Base-by-base conservation (phyloP, 2,113 vertebrate species). In the Chlamydotis undulata region DNA sequence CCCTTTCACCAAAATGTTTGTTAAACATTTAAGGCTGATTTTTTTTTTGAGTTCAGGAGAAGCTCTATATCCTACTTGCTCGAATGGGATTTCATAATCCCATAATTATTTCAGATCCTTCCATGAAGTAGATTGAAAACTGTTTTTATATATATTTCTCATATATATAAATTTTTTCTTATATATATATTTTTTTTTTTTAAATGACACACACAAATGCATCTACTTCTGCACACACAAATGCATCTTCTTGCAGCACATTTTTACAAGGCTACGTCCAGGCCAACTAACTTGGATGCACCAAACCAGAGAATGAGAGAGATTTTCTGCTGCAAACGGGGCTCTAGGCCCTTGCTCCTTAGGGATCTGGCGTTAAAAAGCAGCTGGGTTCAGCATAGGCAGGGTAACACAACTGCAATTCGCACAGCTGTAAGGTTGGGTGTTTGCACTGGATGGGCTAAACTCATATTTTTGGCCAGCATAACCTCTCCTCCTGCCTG, bases 1-100 rank as follows among this genome's bases (percentile, higher is more conserved):
- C 6, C 59, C 90, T 94, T 95, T 96, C 87, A 93, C 63, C 71
- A 53, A 69, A 69, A 76, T 0, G 25, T 85, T 94, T 95, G 83
- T 85, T 94, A 83, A 91, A 89, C 52, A 45, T 94, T 89, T 80
- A 61, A 86, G 56, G 59, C 35, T 65, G 68, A 80, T 90, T 86
- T 90, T 61, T 86, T 90, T 61, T 74, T 8, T 69, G 57, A 78
- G 89, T 85, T 95, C 92, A 90, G 0, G 0, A 94, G 89, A 95
- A 94, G 92, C 64, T 64, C 52, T 87, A 87, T 75, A 90, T 77
- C 69, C 76, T 77, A 94, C 60, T 70, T 49, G 29, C 89, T 89
- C n/a, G 4, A 73, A 89, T 77, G 60, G 81, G 87, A 93, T 97
- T 93, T 93, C 60, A 89, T 65, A 94, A 89, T 65, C 50, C 76